Percentiles rank a stretch among this genome's conserved stretches.
Conservation (phyloP, 2,113 vertebrate species). For the Shinisaurus crocodilurus region DNA sequence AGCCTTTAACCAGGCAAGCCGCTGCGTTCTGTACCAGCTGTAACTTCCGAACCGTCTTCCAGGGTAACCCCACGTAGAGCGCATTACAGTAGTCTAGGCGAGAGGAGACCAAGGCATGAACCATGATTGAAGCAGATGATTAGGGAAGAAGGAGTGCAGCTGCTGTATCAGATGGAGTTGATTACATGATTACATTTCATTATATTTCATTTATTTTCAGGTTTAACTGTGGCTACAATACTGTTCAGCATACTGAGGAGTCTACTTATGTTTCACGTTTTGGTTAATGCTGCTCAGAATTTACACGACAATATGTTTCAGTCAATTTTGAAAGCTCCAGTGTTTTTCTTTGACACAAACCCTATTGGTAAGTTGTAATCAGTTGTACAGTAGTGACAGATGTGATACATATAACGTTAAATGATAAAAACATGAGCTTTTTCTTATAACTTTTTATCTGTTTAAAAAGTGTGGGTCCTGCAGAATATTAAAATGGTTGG, state of each 20-base stretch:
- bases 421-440: neutral
- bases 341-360: constrained; percentile 94
- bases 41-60: too few relatives aligned
- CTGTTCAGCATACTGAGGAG: constrained; percentile 85
- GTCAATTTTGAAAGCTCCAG: constrained; percentile 85
- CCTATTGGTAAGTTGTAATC: constrained; percentile 86
- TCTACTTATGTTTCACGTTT: constrained; percentile 83
- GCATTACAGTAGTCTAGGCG: too few relatives aligned
- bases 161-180: too few relatives aligned
- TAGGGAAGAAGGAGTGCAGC: too few relatives aligned
- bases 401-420: neutral
- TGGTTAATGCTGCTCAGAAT: constrained; percentile 83
- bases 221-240: constrained; percentile 83
- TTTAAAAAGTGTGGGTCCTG: neutral
- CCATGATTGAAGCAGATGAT: too few relatives aligned
- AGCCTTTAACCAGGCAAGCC: too few relatives aligned
- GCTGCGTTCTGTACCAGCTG: too few relatives aligned
- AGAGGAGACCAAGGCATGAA: too few relatives aligned
- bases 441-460: neutral
- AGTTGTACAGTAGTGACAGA: neutral
- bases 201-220: constrained; percentile 70
- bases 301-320: constrained; percentile 94
- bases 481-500: neutral
- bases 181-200: neutral
- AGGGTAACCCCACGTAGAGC: too few relatives aligned